Conservation (phyloP, 2,113 vertebrate genomes). For the Bujurquina vittata region DNA sequence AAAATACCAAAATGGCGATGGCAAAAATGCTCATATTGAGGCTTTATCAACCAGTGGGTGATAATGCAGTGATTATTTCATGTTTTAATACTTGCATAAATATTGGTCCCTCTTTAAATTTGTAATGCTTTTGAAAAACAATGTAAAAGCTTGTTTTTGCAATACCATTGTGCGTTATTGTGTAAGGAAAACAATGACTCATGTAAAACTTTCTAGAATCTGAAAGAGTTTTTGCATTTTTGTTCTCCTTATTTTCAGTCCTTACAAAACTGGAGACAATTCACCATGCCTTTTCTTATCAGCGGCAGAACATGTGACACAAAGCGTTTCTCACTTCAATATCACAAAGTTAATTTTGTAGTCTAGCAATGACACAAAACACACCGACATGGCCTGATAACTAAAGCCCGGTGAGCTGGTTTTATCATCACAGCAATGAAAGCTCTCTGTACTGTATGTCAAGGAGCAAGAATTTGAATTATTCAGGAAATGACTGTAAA, state of each 20-base stretch:
- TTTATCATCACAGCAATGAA: conserved; percentile 27
- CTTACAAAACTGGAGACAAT: background rate
- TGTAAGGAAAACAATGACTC: background rate
- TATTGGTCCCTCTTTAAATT: background rate
- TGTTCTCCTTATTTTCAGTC: background rate
- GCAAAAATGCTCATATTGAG: background rate
- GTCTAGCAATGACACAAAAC: conserved; percentile 7
- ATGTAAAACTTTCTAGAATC: background rate
- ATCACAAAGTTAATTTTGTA: conserved; percentile 28
- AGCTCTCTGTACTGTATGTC: conserved; percentile 12
- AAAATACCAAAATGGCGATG: background rate
- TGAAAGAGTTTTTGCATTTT: background rate
- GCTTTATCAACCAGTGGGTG: accelerated
- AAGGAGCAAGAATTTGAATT: background rate
- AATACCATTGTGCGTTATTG: background rate
- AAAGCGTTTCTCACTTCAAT: background rate
- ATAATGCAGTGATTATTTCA: background rate
- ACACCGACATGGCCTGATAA: conserved; percentile 3
- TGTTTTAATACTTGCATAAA: background rate
- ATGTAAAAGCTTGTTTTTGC: background rate
- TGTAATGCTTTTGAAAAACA: background rate
- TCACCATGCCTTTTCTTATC: background rate
- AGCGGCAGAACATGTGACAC: background rate
- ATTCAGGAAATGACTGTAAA: background rate
- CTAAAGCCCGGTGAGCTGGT: too few relatives aligned